Conservation (phyloP, 37 sponge, comb jelly and placozoan genomes). For the Spongilla lacustris region DNA sequence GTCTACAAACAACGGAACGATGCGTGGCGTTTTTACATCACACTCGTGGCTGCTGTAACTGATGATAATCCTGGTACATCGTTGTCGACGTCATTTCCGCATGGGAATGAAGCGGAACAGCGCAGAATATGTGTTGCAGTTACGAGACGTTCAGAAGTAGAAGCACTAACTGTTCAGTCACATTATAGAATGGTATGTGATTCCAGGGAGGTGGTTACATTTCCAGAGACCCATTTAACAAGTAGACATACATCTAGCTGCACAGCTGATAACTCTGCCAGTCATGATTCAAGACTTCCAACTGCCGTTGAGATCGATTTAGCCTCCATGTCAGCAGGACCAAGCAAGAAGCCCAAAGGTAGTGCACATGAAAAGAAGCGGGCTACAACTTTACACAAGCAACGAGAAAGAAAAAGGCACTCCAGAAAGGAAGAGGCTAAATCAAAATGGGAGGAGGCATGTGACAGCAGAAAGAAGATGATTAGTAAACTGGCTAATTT, state of each 20-base stretch:
- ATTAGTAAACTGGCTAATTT: not conserved
- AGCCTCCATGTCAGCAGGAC: not conserved
- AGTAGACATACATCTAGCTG: not conserved
- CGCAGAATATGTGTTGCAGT: not conserved
- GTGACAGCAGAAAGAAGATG: not conserved
- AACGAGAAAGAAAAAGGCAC: not conserved
- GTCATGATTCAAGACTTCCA: not conserved
- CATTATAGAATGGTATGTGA: not conserved
- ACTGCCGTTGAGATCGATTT: not conserved
- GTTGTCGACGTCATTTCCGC: not conserved
- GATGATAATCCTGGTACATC: not conserved
- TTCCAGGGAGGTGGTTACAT: not conserved
- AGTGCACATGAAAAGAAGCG: not conserved
- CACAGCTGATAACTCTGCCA: not conserved
- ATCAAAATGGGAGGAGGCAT: constrained; percentile 1
- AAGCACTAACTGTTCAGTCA: not conserved
- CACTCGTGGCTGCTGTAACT: not conserved
- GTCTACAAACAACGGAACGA: not conserved
- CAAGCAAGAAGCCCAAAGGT: not conserved
- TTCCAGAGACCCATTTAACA: not conserved
- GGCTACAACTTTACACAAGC: not conserved
- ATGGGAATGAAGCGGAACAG: not conserved
- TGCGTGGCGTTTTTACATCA: not conserved
- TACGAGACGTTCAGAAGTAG: constrained; percentile 1
- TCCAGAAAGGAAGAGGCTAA: not conserved